phyloP scores from a whole-genome alignment of 2,888 invertebrate genomes.

The Nephrotoma appendiculata region DNA sequence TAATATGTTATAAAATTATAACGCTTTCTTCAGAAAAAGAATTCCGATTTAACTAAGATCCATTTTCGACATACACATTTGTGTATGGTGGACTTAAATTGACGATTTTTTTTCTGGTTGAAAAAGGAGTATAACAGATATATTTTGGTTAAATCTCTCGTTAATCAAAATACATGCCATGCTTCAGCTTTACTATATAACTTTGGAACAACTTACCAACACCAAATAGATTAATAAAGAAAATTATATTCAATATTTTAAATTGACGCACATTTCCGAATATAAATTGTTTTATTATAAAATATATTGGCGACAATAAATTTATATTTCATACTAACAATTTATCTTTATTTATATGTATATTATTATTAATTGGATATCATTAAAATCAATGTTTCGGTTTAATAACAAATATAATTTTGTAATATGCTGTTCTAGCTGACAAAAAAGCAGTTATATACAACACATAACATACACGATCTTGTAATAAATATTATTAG shows the following conservation, averaged over 20 bases:
- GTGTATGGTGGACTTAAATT: no score
- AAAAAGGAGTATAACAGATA: no score
- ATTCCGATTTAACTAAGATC: no score
- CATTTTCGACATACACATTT: no score
- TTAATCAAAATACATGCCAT: no score
- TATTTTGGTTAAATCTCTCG: no score
- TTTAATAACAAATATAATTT: not conserved
- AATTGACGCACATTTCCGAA: not conserved
- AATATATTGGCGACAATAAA: not conserved
- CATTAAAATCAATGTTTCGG: not conserved
- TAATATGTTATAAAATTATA: no score
- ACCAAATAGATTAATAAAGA: not conserved
- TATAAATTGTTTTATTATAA: not conserved
- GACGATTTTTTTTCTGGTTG: no score
- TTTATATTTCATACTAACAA: not conserved
- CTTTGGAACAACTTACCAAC: not conserved
- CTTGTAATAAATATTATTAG: no score
- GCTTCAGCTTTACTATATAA: not conserved
- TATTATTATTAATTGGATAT: not conserved
- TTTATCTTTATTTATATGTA: not conserved
- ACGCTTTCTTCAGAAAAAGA: no score
- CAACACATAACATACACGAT: no score
- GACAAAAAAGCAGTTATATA: no score
- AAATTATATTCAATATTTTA: not conserved
- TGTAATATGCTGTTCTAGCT: not conserved